A percentile compares a stretch with the other conserved stretches of the same genome.
phyloP scores from a whole-genome alignment of 2,113 vertebrate genomes.

The Sciurus niger region DNA sequence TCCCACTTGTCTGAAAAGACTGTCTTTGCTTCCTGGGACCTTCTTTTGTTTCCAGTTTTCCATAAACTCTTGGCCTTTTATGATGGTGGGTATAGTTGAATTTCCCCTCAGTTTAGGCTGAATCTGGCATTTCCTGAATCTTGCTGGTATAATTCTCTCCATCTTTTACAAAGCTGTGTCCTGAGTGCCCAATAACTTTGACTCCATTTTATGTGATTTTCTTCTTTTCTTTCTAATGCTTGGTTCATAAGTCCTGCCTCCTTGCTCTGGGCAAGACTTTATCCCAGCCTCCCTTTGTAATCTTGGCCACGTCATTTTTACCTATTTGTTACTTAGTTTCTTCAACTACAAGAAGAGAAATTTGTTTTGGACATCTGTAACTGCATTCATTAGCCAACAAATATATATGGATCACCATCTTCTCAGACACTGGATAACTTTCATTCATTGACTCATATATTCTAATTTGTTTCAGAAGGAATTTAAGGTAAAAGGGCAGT shows the following conservation, averaged over 20 bases:
- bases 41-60: neutral
- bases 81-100: neutral
- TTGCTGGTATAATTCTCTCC: neutral
- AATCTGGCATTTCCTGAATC: neutral
- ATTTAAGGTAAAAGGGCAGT: neutral
- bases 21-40: neutral
- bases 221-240: too few relatives aligned
- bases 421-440: neutral
- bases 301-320: neutral
- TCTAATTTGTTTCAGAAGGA: constrained; percentile 5
- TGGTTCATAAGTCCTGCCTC: neutral
- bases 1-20: neutral
- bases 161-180: neutral
- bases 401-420: neutral
- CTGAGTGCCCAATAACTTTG: neutral
- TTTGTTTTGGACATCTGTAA: neutral
- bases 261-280: neutral
- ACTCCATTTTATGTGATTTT: neutral
- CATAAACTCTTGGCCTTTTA: neutral
- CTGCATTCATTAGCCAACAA: neutral
- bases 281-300: neutral
- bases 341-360: neutral
- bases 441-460: neutral
- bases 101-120: neutral
- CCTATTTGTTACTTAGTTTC: neutral